Base-by-base conservation (phyloP, 2,797 vertebrate genomes). In the Muscicapa comitata region DNA sequence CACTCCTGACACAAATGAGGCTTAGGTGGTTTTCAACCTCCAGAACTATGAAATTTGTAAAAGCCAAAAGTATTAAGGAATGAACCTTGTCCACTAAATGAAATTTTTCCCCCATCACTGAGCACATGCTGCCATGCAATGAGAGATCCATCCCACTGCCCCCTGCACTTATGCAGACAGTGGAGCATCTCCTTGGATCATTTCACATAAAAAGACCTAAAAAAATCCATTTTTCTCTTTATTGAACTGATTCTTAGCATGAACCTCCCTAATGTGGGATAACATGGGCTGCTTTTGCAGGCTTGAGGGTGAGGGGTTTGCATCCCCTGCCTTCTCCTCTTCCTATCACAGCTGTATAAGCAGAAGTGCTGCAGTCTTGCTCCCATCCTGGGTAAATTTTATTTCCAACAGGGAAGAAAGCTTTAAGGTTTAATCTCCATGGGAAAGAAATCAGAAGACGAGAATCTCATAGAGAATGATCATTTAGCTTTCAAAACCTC, bases 41-140 rank as follows among this genome's bases (percentile, higher is more conserved):
- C 17, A n/a, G 55, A 91, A 29, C 11, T 9, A 11, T 58, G 26
- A 68, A 58, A 43, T 3, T 8, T 8, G 17, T 18, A 74, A 70
- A 86, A 83, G 6, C 6, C 10, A 62, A 28, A 73, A 80, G 10
- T 37, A 37, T 19, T 13, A 55, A 59, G 23, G 43, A 42, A 43
- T 37, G 15, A 68, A 26, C 5, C 2, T 79, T 59, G 63, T 57
- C 59, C 7, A 20, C 40, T 35, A 1, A 0, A 1, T 19, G 31
- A 15, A 37, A 5, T 31, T 81, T 29, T 2, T 13, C 7, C 35
- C 15, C 24, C 11, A 8, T 50, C 24, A 11, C 63, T 29, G 18
- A 48, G 13, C 26, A 13, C 25, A 29, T 0, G 1, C 53, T 72
- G 10, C 62, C 28, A 63, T 31, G 50, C 0, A 5, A 35, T 43